phyloP scores from a whole-genome alignment of 2,797 vertebrate genomes.

The Cossypha dichroa region DNA sequence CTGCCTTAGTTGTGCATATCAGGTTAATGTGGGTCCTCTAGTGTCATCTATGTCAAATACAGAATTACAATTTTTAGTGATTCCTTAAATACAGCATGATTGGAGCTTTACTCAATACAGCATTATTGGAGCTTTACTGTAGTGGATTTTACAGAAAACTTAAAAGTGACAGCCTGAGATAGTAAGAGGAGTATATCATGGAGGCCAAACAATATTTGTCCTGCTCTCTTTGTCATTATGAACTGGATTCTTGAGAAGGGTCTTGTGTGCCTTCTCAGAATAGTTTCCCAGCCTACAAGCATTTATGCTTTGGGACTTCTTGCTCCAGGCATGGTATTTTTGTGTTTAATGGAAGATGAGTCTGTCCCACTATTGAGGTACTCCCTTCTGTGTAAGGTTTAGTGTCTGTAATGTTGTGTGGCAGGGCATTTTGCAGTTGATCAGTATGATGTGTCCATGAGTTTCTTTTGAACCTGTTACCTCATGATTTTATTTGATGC shows the following conservation, averaged over 20 bases:
- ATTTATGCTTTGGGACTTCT: background rate
- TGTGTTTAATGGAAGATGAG: background rate
- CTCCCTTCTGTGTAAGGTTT: background rate
- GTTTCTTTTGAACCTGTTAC: background rate
- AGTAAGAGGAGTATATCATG: background rate
- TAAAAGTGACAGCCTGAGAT: background rate
- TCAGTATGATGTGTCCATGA: fast-evolving
- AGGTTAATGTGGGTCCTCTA: background rate
- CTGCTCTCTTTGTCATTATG: background rate
- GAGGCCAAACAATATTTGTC: background rate
- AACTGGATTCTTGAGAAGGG: background rate
- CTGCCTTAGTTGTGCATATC: background rate
- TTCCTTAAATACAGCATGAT: background rate
- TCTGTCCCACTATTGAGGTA: background rate
- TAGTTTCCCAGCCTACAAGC: background rate
- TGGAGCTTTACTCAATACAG: background rate
- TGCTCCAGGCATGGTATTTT: background rate
- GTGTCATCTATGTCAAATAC: background rate
- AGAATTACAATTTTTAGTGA: background rate
- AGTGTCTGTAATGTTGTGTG: background rate
- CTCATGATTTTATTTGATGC: background rate
- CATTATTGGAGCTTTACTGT: background rate
- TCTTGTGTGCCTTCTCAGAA: background rate
- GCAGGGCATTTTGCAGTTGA: background rate
- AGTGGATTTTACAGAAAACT: background rate